Conservation (phyloP, 2,113 vertebrate genomes). For the Lipotes vexillifer region DNA sequence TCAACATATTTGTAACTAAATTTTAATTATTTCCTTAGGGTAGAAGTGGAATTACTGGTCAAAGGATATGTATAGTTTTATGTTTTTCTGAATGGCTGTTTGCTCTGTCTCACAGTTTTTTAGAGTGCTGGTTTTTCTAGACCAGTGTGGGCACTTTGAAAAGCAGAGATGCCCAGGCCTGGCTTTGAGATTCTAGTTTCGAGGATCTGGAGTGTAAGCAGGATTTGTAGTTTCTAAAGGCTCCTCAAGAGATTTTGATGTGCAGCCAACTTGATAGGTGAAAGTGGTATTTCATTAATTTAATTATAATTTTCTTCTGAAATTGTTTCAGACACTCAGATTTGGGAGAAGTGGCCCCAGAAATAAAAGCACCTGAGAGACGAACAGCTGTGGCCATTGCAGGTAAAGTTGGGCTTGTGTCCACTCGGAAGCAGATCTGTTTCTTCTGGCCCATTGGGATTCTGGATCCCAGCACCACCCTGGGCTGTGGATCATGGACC, state of each 20-base stretch:
- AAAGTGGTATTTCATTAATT: slow-evolving; percentile 4
- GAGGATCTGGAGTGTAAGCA: not conserved
- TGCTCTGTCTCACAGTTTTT: not conserved
- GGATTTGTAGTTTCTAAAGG: not conserved
- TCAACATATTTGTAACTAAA: slow-evolving; percentile 46
- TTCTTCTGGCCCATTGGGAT: not conserved
- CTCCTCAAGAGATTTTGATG: not conserved
- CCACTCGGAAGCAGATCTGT: fast-evolving
- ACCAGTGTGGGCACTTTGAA: not conserved
- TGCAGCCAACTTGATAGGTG: not conserved
- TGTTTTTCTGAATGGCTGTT: not conserved
- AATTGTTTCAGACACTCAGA: slow-evolving; percentile 68
- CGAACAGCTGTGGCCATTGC: slow-evolving; percentile 54
- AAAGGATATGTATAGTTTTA: slow-evolving; percentile 46
- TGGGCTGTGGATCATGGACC: not conserved
- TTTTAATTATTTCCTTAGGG: slow-evolving; percentile 58
- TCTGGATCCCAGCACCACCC: not conserved
- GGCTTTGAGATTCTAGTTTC: not conserved
- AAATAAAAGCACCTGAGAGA: slow-evolving; percentile 65
- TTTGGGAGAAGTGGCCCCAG: slow-evolving; percentile 65
- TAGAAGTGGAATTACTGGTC: slow-evolving; percentile 62
- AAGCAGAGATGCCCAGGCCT: not conserved
- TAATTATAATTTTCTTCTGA: slow-evolving; percentile 56
- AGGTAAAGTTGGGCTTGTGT: slow-evolving; percentile 43
- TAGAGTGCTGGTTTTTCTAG: not conserved